A percentile compares a stretch with the other conserved stretches of the same genome.
Conservation (phyloP, 2,888 invertebrate species). For the Aethes cnicana region DNA sequence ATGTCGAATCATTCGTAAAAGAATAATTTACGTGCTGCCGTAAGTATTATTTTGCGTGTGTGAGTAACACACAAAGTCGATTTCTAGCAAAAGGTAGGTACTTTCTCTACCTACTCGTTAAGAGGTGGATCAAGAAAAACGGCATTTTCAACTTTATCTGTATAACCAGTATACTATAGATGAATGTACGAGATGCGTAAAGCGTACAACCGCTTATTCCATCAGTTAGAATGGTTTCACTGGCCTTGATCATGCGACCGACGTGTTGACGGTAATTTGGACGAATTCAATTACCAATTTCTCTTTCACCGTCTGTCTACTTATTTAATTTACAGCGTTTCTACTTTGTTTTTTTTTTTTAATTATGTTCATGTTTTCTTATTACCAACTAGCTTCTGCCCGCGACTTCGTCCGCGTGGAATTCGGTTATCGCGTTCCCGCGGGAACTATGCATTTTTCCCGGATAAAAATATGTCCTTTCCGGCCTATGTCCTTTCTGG, state of each 20-base stretch:
- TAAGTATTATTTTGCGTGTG: conserved; percentile 20
- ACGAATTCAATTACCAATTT: conserved; percentile 42
- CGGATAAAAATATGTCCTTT: no score
- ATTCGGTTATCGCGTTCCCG: no score
- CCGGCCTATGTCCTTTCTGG: no score
- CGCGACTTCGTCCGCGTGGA: no score
- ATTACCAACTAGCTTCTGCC: no score
- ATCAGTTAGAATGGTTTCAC: conserved; percentile 42
- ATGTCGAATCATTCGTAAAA: conserved; percentile 14
- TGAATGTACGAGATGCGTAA: conserved; percentile 32
- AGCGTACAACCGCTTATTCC: conserved; percentile 39
- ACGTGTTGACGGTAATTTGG: conserved; percentile 38
- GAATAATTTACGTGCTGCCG: conserved; percentile 18
- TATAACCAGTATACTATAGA: conserved; percentile 11
- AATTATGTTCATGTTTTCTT: conserved; percentile 19
- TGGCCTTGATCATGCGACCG: conserved; percentile 43
- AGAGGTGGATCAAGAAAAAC: conserved; percentile 4
- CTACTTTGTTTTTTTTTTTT: conserved; percentile 28
- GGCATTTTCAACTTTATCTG: conserved; percentile 31
- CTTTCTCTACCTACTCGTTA: conserved; percentile 31
- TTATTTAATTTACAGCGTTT: no score
- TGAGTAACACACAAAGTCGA: conserved; percentile 26
- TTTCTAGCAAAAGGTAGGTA: conserved; percentile 30
- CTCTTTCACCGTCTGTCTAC: conserved; percentile 37
- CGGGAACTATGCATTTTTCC: no score